phyloP scores from a whole-genome alignment of 2,888 invertebrate genomes.

The Netelia virgata region DNA sequence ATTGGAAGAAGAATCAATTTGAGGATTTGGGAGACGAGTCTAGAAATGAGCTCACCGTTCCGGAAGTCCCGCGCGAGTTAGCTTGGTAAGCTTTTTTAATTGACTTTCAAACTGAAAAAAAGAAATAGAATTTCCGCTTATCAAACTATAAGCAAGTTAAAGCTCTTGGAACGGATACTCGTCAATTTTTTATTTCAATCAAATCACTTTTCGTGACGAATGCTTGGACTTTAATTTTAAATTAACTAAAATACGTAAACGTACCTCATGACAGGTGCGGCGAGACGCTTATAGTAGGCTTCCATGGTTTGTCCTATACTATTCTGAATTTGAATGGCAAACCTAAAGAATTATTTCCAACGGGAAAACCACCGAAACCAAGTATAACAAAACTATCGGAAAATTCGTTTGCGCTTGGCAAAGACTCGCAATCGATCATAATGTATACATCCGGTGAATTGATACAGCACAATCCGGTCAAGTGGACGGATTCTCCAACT shows the following conservation, averaged over 20 bases:
- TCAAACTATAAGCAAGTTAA: no score
- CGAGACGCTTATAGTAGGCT: conserved; percentile 81
- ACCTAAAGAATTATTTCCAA: conserved; percentile 93
- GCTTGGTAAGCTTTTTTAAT: conserved; percentile 76
- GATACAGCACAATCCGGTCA: conserved; percentile 90
- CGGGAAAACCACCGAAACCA: conserved; percentile 93
- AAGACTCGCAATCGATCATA: conserved; percentile 95
- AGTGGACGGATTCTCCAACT: conserved; percentile 92
- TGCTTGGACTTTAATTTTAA: neutral
- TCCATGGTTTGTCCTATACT: conserved; percentile 82
- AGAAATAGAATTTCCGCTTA: no score
- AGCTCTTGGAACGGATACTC: no score
- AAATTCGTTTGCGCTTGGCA: conserved; percentile 92
- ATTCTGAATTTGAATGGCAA: conserved; percentile 86
- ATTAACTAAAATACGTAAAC: neutral
- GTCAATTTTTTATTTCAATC: neutral
- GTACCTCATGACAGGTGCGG: conserved; percentile 77
- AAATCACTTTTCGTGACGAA: neutral
- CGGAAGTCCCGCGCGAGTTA: conserved; percentile 85
- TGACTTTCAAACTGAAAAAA: neutral
- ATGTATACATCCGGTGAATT: conserved; percentile 91
- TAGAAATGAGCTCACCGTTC: conserved; percentile 84
- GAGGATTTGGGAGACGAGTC: conserved; percentile 86
- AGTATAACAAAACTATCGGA: conserved; percentile 92
- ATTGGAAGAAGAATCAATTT: conserved; percentile 95